Evolutionary conservation across 2,797 vertebrate species (phyloP).

Genomic region (Nyctibius grandis): DNA sequence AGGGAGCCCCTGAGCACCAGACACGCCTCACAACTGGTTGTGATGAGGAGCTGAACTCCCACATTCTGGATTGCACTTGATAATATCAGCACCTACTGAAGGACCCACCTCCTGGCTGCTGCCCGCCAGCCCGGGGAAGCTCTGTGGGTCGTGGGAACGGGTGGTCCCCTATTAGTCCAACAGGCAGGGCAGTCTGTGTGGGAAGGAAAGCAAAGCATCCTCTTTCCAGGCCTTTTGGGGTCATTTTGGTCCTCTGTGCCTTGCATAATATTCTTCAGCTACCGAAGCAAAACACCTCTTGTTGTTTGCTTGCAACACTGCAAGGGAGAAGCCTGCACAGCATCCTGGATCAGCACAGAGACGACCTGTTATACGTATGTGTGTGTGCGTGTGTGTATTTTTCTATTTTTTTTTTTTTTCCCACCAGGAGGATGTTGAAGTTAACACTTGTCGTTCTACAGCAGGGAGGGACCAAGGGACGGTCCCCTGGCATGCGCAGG

Average conservation of each 20-base stretch:
- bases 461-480: not conserved
- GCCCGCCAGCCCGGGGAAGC: not conserved
- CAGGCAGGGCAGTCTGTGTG: conserved; percentile 17
- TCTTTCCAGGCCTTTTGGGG: not conserved
- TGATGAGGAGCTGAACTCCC: conserved; percentile 38
- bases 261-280: conserved; percentile 32
- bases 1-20: conserved; percentile 42
- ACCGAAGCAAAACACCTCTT: not conserved
- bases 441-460: conserved; percentile 20
- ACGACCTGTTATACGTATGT: not conserved
- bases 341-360: not conserved
- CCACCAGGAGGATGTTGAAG: conserved; percentile 24
- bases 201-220: conserved; percentile 26
- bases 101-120: conserved; percentile 35
- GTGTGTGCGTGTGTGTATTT: not conserved
- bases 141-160: not conserved
- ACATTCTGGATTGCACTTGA: conserved; percentile 43
- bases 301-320: not conserved
- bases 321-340: conserved; percentile 1
- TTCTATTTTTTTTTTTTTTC: not conserved
- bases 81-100: conserved; percentile 40
- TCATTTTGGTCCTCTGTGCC: not conserved
- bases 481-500: not conserved
- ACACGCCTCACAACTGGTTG: not conserved
- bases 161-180: not conserved